These are phyloP conservation scores for Sussaba pulchella DNA, from an alignment of 2,888 invertebrate genomes.

Conservation along the genomic window DNA sequence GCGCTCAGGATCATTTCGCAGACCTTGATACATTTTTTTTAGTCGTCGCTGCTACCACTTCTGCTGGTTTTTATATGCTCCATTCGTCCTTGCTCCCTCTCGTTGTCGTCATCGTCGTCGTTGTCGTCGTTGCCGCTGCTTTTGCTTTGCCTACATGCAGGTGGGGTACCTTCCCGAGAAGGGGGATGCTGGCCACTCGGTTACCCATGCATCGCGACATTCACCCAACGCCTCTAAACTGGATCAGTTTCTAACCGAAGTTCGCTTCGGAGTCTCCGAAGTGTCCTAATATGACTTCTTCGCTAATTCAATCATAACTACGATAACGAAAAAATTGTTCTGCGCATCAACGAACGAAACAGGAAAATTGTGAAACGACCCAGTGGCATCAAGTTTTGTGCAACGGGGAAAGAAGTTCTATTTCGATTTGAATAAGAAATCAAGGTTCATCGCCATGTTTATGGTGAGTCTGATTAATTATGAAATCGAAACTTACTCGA, in stretches of 20 bases:
- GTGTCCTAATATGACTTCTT: too few relatives aligned
- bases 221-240: constrained; percentile 79
- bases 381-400: constrained; percentile 17
- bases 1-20: constrained; percentile 51
- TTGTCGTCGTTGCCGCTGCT: constrained; percentile 40
- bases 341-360: neutral
- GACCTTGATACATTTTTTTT: constrained; percentile 30
- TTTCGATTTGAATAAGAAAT: neutral
- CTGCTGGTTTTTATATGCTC: neutral
- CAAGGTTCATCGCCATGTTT: constrained; percentile 14
- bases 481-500: neutral
- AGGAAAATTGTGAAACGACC: neutral
- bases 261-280: constrained; percentile 39
- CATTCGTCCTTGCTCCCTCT: constrained; percentile 37
- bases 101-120: constrained; percentile 40
- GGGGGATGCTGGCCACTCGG: constrained; percentile 65
- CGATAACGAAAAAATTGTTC: neutral
- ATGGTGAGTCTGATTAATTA: constrained; percentile 32
- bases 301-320: neutral
- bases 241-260: constrained; percentile 78
- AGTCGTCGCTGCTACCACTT: constrained; percentile 7
- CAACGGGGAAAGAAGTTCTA: neutral
- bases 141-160: constrained; percentile 46
- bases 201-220: constrained; percentile 75
- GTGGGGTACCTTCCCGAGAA: constrained; percentile 66